These are phyloP conservation scores for Leuciscus waleckii DNA, from an alignment of 2,797 vertebrate species.

Conservation along the genomic window DNA sequence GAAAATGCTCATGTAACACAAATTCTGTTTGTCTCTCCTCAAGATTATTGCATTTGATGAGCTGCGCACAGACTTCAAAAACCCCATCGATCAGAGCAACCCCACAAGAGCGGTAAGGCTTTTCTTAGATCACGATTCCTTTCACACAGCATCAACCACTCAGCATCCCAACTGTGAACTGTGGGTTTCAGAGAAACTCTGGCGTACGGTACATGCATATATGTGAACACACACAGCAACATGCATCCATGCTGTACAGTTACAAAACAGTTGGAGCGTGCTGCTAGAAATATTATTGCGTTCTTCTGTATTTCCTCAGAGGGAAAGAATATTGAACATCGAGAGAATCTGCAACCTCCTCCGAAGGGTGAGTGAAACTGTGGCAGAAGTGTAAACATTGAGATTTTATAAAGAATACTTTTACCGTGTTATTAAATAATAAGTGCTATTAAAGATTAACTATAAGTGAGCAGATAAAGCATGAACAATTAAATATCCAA, in stretches of 20 bases:
- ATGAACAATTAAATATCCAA: background rate
- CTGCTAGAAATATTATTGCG: conserved; percentile 37
- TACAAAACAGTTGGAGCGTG: conserved; percentile 53
- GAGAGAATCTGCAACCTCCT: conserved; percentile 94
- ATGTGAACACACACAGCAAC: conserved; percentile 34
- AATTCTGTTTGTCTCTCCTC: conserved; percentile 46
- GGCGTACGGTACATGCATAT: conserved; percentile 18
- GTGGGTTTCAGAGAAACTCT: conserved; percentile 30
- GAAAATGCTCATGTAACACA: background rate
- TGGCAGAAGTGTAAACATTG: conserved; percentile 38
- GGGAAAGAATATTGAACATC: conserved; percentile 93
- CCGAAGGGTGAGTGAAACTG: conserved; percentile 83
- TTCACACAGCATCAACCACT: conserved; percentile 39
- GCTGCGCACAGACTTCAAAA: conserved; percentile 94
- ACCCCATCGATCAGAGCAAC: conserved; percentile 96
- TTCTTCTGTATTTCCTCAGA: conserved; percentile 74
- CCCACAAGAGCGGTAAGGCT: conserved; percentile 92
- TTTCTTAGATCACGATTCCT: conserved; percentile 39
- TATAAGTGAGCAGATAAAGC: background rate
- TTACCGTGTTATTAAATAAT: background rate
- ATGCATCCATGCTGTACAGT: conserved; percentile 1
- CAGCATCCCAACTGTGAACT: conserved; percentile 19
- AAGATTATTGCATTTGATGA: conserved; percentile 96
- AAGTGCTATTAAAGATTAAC: background rate
- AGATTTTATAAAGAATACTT: background rate